A percentile compares a stretch with the other conserved stretches of the same genome.
phyloP scores from a whole-genome alignment of 2,113 vertebrate genomes.

The Manacus vitellinus region DNA sequence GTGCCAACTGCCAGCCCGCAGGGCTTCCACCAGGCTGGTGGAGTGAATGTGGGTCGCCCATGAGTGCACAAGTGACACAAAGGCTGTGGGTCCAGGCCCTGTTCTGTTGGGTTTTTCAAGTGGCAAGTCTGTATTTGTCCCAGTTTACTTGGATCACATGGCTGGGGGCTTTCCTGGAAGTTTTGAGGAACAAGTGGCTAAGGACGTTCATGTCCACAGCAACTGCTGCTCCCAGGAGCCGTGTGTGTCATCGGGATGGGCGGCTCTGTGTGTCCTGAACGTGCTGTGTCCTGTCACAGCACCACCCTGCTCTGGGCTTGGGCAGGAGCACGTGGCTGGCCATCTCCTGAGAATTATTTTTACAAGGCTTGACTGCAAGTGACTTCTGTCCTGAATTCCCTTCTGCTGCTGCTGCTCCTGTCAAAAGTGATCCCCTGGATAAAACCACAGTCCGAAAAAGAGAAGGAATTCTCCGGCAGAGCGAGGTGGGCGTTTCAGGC shows the following conservation, averaged over 20 bases:
- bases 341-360: not conserved
- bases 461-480: not conserved
- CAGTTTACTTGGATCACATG: fast-evolving
- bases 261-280: too few species aligned
- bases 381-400: not conserved
- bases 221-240: not conserved
- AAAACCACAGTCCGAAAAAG: not conserved
- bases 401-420: not conserved
- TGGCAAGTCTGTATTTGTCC: not conserved
- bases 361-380: fast-evolving
- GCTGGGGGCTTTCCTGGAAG: not conserved
- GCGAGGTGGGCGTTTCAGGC: not conserved
- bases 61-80: not conserved
- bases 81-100: fast-evolving
- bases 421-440: not conserved
- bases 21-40: not conserved
- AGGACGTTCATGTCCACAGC: fast-evolving
- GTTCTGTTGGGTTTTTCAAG: not conserved
- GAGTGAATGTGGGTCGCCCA: fast-evolving
- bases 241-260: fast-evolving
- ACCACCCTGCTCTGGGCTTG: not conserved
- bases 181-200: not conserved
- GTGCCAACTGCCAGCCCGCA: not conserved
- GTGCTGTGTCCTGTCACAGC: not conserved
- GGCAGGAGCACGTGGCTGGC: not conserved